Evolutionary conservation across 1,140 invertebrate species (phyloP).

Genomic region (Pinna nobilis): DNA sequence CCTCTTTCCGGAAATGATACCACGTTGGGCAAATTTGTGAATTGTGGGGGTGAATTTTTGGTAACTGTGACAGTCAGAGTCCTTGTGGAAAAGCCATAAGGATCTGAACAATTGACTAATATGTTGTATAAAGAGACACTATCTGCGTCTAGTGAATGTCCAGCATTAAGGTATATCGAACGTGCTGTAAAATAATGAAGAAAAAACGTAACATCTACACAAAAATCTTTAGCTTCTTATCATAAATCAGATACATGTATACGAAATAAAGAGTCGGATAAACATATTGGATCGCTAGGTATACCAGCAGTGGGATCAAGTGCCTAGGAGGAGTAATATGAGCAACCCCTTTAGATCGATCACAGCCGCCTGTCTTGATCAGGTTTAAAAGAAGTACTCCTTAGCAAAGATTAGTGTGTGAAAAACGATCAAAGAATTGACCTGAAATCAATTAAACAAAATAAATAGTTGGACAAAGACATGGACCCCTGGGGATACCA

Average conservation of each 20-base stretch:
- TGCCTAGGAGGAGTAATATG: too few species aligned
- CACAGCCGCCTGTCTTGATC: too few species aligned
- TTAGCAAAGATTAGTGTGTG: too few species aligned
- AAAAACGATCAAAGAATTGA: too few species aligned
- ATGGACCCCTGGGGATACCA: too few species aligned
- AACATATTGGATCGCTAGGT: not conserved
- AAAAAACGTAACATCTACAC: not conserved
- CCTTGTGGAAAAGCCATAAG: constrained; percentile 13
- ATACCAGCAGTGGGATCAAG: too few species aligned
- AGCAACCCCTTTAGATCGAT: too few species aligned
- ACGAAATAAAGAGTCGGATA: not conserved
- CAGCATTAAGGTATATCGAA: constrained; percentile 21
- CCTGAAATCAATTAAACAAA: too few species aligned
- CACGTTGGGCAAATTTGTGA: constrained; percentile 13
- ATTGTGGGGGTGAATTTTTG: constrained; percentile 11
- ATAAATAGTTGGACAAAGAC: too few species aligned
- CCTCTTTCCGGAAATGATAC: constrained; percentile 13
- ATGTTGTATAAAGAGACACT: constrained; percentile 13
- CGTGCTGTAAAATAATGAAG: constrained; percentile 20
- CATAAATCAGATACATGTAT: not conserved
- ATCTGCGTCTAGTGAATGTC: not conserved
- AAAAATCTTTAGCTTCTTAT: not conserved
- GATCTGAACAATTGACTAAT: constrained; percentile 21
- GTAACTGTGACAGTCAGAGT: constrained; percentile 16
- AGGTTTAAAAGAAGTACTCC: too few species aligned